Percentiles rank a stretch among this genome's conserved stretches.
These are phyloP conservation scores for Siphamia tubifer DNA, from an alignment of 2,113 vertebrate species.

Conservation along the genomic window DNA sequence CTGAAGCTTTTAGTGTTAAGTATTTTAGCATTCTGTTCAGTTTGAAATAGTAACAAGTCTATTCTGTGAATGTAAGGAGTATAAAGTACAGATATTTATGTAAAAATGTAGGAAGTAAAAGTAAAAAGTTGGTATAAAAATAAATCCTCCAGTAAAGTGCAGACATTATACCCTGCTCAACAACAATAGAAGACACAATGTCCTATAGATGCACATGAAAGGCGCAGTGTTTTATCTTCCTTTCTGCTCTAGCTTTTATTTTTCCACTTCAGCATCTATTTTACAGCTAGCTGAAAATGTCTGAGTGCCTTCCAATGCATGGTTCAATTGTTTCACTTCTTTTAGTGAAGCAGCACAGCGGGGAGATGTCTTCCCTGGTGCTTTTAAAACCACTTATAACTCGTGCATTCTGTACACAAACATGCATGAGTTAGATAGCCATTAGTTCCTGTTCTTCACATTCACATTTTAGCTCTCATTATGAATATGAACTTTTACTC, in stretches of 20 bases:
- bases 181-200: background rate
- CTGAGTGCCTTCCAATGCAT: slow-evolving; percentile 49
- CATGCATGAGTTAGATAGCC: slow-evolving; percentile 1
- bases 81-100: too few species aligned
- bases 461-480: slow-evolving; percentile 9
- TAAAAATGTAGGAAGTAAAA: too few species aligned
- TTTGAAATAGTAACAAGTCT: too few species aligned
- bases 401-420: slow-evolving; percentile 7
- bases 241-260: background rate
- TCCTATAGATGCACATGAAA: background rate
- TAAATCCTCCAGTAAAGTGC: too few species aligned
- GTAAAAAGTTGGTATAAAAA: too few species aligned
- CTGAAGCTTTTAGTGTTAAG: too few species aligned
- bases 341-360: slow-evolving; percentile 39
- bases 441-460: slow-evolving; percentile 16
- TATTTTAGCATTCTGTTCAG: too few species aligned
- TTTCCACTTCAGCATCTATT: slow-evolving; percentile 4
- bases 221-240: background rate
- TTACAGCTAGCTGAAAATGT: slow-evolving; percentile 21
- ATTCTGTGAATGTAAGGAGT: too few species aligned
- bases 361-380: slow-evolving; percentile 40
- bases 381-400: slow-evolving; percentile 60
- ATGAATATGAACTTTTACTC: background rate
- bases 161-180: background rate
- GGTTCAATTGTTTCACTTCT: slow-evolving; percentile 53